Evolutionary conservation across 2,113 vertebrate species (phyloP).

Genomic region (Echinops telfairi): DNA sequence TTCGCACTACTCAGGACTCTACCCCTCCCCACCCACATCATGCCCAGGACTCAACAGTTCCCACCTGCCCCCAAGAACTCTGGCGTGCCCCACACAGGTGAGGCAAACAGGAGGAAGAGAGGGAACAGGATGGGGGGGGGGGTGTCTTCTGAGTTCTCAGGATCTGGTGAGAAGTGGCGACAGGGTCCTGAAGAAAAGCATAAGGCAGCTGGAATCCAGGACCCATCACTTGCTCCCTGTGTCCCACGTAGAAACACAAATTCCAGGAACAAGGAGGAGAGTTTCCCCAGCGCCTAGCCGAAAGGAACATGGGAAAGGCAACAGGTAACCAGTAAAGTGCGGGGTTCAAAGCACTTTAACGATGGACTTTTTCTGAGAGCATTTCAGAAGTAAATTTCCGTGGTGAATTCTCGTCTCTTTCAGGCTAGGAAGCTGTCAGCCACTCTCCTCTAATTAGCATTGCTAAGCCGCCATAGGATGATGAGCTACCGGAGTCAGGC

Average conservation of each 20-base stretch:
- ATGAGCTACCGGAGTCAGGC: conserved; percentile 23
- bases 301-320: conserved; percentile 35
- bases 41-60: not conserved
- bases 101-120: conserved; percentile 25
- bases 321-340: conserved; percentile 19
- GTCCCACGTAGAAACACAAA: not conserved
- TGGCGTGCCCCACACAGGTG: not conserved
- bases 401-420: conserved; percentile 72
- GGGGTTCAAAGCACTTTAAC: conserved; percentile 66
- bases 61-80: not conserved
- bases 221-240: not conserved
- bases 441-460: conserved; percentile 67
- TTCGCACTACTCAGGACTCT: not conserved
- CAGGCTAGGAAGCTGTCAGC: conserved; percentile 61
- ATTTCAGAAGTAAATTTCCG: conserved; percentile 71
- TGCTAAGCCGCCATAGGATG: conserved; percentile 37
- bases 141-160: not conserved
- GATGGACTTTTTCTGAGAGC: conserved; percentile 58
- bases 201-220: not conserved
- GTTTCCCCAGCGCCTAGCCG: not conserved
- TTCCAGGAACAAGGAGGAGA: not conserved
- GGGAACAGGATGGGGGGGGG: not conserved
- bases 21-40: not conserved
- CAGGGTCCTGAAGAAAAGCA: not conserved
- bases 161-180: not conserved